phyloP scores from a whole-genome alignment of 2,797 vertebrate species.

The Pogonophryne albipinna region DNA sequence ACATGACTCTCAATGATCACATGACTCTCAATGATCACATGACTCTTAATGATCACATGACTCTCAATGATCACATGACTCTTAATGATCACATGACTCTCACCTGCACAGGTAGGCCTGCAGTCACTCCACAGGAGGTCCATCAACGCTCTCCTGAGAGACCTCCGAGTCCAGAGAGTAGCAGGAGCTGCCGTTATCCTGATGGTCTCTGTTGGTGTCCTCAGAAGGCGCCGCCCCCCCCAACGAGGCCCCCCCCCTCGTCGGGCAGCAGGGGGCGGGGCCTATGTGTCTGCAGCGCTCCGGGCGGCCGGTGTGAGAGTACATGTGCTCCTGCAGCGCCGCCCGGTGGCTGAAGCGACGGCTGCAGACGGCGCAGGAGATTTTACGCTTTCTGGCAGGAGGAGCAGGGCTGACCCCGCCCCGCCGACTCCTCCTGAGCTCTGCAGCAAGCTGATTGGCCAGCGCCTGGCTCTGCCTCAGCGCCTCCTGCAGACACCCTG shows the following conservation, averaged over 20 bases:
- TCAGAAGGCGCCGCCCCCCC: conserved; percentile 75
- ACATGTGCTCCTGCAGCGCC: conserved; percentile 96
- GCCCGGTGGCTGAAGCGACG: conserved; percentile 91
- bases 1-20: no score
- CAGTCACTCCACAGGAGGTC: conserved; percentile 87
- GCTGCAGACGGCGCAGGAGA: conserved; percentile 92
- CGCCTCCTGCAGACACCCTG: conserved; percentile 86
- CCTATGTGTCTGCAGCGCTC: conserved; percentile 72
- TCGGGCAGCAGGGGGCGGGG: conserved; percentile 83
- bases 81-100: conserved; percentile 19
- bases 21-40: no score
- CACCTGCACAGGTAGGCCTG: conserved; percentile 57
- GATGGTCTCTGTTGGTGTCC: conserved; percentile 82
- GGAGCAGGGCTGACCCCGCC: conserved; percentile 46
- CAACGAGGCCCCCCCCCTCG: conserved; percentile 39
- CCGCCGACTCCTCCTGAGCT: conserved; percentile 76
- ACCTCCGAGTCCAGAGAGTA: conserved; percentile 91
- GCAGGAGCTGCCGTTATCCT: conserved; percentile 91
- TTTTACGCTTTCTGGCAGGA: conserved; percentile 90
- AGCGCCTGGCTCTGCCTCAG: conserved; percentile 90
- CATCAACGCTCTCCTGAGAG: conserved; percentile 91
- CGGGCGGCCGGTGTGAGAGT: conserved; percentile 91
- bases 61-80: background rate
- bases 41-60: background rate
- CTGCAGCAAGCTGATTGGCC: conserved; percentile 81